Base-by-base conservation (phyloP, 2,888 invertebrate genomes). In the Coremacera marginata region DNA sequence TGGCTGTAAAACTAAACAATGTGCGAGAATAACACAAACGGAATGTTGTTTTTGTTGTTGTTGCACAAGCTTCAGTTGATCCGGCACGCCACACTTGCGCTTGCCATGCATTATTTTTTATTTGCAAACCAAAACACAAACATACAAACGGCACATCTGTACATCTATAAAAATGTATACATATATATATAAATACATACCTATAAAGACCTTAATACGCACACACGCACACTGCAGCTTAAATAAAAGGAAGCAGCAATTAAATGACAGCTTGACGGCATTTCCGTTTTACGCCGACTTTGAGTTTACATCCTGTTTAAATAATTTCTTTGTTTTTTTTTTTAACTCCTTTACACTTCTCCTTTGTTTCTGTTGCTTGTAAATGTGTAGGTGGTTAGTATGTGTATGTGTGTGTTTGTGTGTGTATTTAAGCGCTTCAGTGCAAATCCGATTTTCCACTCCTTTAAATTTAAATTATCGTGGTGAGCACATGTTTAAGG, bases 241-340 rank as follows among this genome's bases (percentile, higher is more conserved):
- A 31, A 3, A 31, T 31, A 31, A 71, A 37, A 57, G 60, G 31
- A 55, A 57, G 71, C 72, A 62, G 62, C 62, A 60, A 62, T 62
- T 72, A 60, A 72, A 72, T 72, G 72, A 72, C 62, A 72, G 72
- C 72, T 62, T 72, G 60, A 62, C 60, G 34, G 60, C 25, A 27
- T 62, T 72, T 72, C 62, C 62, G 37, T 62, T 72, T 70, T 70
- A 57, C 34, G 55, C 25, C 31, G 55, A 70, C 55, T 34, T 52
- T 37, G 34, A 70, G 19, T 27, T n/a, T 44, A 37, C n/a, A 34
- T 34, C 63, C 34, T 63, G 31, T 60, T 60, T 60, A 37, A 67
- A 70, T 70, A 11, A 22, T 27, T 27, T 60, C 5, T 31, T 5
- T 4, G 31, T 60, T 60, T 4, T 27, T 27, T 60, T 22, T 60